These are phyloP conservation scores for Argya squamiceps DNA, from an alignment of 2,797 vertebrate species.

Conservation along the genomic window DNA sequence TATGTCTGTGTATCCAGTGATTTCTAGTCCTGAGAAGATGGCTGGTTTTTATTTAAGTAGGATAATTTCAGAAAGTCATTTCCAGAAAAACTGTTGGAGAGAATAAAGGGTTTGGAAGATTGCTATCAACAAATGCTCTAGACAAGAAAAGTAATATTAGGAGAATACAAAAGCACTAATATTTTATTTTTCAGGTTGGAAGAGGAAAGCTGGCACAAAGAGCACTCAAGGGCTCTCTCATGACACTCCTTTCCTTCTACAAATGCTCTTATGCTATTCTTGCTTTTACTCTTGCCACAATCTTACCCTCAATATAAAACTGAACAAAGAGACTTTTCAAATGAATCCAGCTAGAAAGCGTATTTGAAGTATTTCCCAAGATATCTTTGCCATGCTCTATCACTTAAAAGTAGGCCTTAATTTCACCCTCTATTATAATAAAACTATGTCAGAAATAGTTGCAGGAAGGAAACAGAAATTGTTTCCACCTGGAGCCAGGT, in stretches of 20 bases:
- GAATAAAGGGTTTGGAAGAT: background rate
- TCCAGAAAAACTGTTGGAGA: background rate
- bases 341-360: background rate
- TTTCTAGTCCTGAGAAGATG: background rate
- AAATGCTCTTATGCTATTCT: background rate
- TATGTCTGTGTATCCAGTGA: background rate
- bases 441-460: background rate
- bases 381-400: background rate
- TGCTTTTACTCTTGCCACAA: background rate
- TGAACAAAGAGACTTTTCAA: background rate
- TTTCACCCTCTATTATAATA: background rate
- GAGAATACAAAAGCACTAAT: background rate
- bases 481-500: background rate
- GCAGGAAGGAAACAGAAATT: background rate
- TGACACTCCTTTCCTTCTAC: background rate
- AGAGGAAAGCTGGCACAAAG: background rate
- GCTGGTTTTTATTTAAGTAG: background rate
- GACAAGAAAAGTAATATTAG: background rate
- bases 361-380: background rate
- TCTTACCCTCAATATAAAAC: background rate
- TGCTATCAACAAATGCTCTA: background rate
- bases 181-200: background rate
- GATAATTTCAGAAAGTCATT: background rate
- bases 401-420: background rate
- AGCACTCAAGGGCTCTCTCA: background rate